Percentiles rank a stretch among this genome's conserved stretches.
phyloP scores from a whole-genome alignment of 2,113 vertebrate genomes.

The Nematolebias whitei region DNA sequence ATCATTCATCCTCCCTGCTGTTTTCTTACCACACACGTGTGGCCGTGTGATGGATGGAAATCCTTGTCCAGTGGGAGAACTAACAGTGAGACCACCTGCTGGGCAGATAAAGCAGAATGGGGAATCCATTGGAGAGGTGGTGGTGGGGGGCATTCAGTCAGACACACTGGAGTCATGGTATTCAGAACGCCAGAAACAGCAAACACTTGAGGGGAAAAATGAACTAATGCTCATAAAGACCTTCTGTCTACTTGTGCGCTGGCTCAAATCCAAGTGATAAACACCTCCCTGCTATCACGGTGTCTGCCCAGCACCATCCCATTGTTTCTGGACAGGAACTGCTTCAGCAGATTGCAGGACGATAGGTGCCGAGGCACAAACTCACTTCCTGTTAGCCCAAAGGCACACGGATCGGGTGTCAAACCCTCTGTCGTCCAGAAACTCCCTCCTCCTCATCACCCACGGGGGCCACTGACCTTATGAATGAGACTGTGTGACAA shows the following conservation, averaged over 20 bases:
- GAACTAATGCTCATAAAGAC: constrained; percentile 40
- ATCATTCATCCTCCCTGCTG: neutral
- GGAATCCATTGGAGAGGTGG: neutral
- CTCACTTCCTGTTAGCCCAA: constrained; percentile 69
- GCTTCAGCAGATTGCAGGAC: constrained; percentile 51
- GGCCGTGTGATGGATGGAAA: constrained; percentile 54
- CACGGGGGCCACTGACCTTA: constrained; percentile 48
- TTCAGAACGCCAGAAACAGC: constrained; percentile 22
- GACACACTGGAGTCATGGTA: constrained; percentile 65
- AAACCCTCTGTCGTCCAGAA: constrained; percentile 48
- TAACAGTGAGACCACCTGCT: constrained; percentile 67
- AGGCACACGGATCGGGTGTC: constrained; percentile 68
- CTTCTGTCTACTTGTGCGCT: constrained; percentile 25
- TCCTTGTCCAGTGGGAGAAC: constrained; percentile 52
- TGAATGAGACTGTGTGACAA: constrained; percentile 38
- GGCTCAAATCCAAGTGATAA: constrained; percentile 38
- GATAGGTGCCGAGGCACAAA: constrained; percentile 21
- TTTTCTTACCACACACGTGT: constrained; percentile 16
- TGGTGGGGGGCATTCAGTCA: constrained; percentile 54
- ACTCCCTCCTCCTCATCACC: constrained; percentile 24
- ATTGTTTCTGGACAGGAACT: constrained; percentile 53
- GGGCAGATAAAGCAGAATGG: constrained; percentile 29
- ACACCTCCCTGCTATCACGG: constrained; percentile 1
- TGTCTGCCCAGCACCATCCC: constrained; percentile 35
- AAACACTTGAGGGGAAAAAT: constrained; percentile 22